Percentiles rank a stretch among this genome's conserved stretches.
phyloP scores from a whole-genome alignment of 1,140 invertebrate species.

The Bombus confusus region DNA sequence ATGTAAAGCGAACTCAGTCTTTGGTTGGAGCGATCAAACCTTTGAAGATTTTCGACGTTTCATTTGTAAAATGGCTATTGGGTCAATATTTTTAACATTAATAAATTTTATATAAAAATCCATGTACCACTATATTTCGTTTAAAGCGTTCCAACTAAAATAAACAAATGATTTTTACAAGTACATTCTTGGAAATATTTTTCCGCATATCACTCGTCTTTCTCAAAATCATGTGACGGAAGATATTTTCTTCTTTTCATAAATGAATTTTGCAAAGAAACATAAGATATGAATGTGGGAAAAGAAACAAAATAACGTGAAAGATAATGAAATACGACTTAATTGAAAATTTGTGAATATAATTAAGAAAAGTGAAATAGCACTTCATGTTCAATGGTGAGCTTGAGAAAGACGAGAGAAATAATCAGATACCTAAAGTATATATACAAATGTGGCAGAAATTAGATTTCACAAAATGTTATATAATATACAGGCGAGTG shows the following conservation, averaged over 20 bases:
- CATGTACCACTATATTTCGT: slow-evolving; percentile 70
- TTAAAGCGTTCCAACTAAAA: slow-evolving; percentile 70
- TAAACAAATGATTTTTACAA: slow-evolving; percentile 70
- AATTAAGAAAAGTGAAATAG: slow-evolving; percentile 9
- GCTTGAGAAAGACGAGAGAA: slow-evolving; percentile 69
- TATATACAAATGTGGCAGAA: slow-evolving; percentile 68
- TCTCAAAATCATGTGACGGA: slow-evolving; percentile 60
- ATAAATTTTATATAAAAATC: slow-evolving; percentile 74
- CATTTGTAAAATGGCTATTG: slow-evolving; percentile 63
- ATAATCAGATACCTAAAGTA: slow-evolving; percentile 62
- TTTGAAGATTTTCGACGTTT: slow-evolving; percentile 62
- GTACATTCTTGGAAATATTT: slow-evolving; percentile 56
- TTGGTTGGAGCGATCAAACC: slow-evolving; percentile 71
- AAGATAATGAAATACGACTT: slow-evolving; percentile 2
- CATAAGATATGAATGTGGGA: not conserved
- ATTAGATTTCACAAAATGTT: slow-evolving; percentile 61
- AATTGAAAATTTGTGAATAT: not conserved
- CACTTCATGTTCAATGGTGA: slow-evolving; percentile 52
- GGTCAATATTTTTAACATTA: slow-evolving; percentile 70
- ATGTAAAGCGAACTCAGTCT: slow-evolving; percentile 73
- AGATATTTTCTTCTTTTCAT: slow-evolving; percentile 22
- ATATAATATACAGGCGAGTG: slow-evolving; percentile 66
- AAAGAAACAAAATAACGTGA: not conserved
- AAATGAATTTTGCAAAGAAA: not conserved
- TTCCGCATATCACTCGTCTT: slow-evolving; percentile 60